Base-by-base conservation (phyloP, 2,113 vertebrate species). In the Campylomormyrus tamandua region DNA sequence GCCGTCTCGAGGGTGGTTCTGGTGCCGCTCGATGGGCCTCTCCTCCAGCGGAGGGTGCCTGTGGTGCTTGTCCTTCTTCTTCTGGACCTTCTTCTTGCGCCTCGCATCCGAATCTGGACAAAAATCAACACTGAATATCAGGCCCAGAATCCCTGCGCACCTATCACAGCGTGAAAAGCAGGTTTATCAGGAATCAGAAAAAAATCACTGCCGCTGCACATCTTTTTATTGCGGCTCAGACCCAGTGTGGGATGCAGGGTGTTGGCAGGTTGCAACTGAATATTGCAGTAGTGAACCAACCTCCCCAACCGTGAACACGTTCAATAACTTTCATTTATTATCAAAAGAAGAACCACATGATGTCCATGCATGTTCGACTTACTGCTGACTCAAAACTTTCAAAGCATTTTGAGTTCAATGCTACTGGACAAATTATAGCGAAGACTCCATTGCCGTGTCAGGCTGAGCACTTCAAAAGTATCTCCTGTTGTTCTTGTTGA, bases 21-120 rank as follows among this genome's bases (percentile, higher is more conserved):
- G 94, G 4, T 7, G 91, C 88, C 94, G 94, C 92, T 94, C 95
- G 92, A 94, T 94, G 88, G 89, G 90, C 0, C 92, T 92, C 89
- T 94, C 95, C 31, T 94, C 95, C 87, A 49, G 92, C 88, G 62
- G 91, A 88, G 95, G 92, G 27, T 94, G 95, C 91, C 93, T 95
- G 89, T 92, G 95, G 7, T 86, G 90, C 52, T 84, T 93, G 94
- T 10, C 19, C 80, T 91, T 95, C 90, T 96, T 95, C 42, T 93
- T 94, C 53, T 93, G 94, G 8, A 56, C 90, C 83, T 89, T 94
- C 94, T 1, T 24, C 88, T 93, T 97, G 89, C 92, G 96, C 91
- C 88, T 93, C 48, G 90, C 91, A 90, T 95, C 96, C 89, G 93
- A 94, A 94, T 93, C 90, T 53, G 91, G 39, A 85, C 19, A 19